Base-by-base conservation (phyloP, 2,113 vertebrate genomes). In the Zeus faber region DNA sequence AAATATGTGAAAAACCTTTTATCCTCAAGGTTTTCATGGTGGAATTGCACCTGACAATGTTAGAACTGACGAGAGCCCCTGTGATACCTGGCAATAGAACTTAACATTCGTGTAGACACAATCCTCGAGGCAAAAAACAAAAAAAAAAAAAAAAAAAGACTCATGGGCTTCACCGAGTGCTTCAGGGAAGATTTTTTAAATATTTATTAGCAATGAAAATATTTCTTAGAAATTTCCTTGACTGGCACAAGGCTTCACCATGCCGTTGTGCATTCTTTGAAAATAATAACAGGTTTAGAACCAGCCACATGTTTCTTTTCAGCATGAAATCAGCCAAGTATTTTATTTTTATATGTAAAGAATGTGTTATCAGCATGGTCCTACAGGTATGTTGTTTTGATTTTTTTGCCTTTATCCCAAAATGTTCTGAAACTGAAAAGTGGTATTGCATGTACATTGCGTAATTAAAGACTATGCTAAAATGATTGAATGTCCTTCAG, bases 371-470 rank as follows among this genome's bases (percentile, higher is more conserved):
- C 25, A 26, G 77, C 69, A 80, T 82, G 72, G 57, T 62, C 29
- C 29, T 40, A 27, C 21, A 26, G 6, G 3, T 60, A 54, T 65
- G n/a, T 66, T 70, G 44, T 41, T 50, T 65, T 3, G 24, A 58
- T 21, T 24, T 37, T 6, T 50, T 62, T 33, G 54, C 53, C 67
- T 65, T 51, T 23, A n/a, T n/a, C n/a, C n/a, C n/a, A n/a, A n/a
- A n/a, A n/a, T n/a, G n/a, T n/a, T n/a, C n/a, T n/a, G n/a, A n/a
- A n/a, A n/a, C 37, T n/a, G 20, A 54, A 59, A 62, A 43, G 10
- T 75, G 50, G 17, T 33, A 51, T 27, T 62, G 80, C 76, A 82
- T 82, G 72, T 65, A 49, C 23, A 68, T 59, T 49, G 62, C 48
- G 31, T 63, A 49, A 20, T 20, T 48, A 23, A 47, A 62, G 37